Evolutionary conservation across 2,888 invertebrate species (phyloP).

Genomic region (Tanaodytes sp.): DNA sequence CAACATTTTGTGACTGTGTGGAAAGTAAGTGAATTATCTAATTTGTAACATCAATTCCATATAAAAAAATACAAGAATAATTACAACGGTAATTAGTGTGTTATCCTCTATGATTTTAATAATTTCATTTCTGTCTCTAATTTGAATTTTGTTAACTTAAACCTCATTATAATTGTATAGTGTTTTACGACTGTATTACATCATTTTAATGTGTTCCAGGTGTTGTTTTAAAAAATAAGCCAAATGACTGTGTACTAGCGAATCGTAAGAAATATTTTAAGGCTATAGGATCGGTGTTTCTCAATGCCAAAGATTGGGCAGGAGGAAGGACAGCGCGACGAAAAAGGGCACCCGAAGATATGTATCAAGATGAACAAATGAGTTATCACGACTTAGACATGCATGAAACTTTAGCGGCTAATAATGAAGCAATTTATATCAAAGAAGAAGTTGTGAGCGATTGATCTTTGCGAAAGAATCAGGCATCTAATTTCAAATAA

Average conservation of each 20-base stretch:
- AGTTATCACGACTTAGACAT: constrained; percentile 38
- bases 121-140: too few species aligned
- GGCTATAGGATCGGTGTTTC: constrained; percentile 49
- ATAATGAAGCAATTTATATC: constrained; percentile 43
- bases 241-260: constrained; percentile 40
- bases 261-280: constrained; percentile 50
- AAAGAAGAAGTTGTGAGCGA: constrained; percentile 45
- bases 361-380: constrained; percentile 42
- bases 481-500: constrained; percentile 4
- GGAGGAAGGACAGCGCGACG: constrained; percentile 49
- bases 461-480: constrained; percentile 15
- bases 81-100: too few species aligned
- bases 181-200: too few species aligned
- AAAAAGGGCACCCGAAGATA: constrained; percentile 33
- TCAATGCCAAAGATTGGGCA: constrained; percentile 53
- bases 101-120: too few species aligned
- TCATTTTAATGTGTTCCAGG: too few species aligned
- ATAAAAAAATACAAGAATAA: too few species aligned
- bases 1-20: constrained; percentile 48
- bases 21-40: constrained; percentile 51
- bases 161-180: too few species aligned
- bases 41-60: too few species aligned
- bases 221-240: constrained; percentile 45
- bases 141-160: too few species aligned
- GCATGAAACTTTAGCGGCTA: constrained; percentile 35